Evolutionary conservation across 1,140 invertebrate species (phyloP), one percentile per base, ranked within the genome.

Genomic region (Drosophila mauritiana): DNA sequence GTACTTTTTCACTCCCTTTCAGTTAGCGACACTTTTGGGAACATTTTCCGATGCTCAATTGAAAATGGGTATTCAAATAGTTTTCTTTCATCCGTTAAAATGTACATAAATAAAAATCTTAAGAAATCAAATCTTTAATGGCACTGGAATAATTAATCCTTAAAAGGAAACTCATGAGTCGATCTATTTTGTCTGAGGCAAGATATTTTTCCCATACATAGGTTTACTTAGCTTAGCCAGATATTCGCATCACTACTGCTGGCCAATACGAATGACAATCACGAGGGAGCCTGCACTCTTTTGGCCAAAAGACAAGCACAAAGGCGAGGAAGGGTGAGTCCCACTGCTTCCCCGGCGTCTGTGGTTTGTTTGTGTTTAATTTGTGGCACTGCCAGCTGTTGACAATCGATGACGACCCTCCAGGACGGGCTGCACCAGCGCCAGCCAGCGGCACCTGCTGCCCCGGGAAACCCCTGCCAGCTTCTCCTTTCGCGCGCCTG

Each of bases 341-440:
- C 31, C 42, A 2, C 6, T 36, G 5, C 42, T 49, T 42, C 25
- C 25, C 22, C 40, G 37, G 39, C 51, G 63, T 77, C 40, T 49
- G 22, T 48, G 45, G 51, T 37, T 80, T 78, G 68, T 88, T 89
- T 88, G 83, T 83, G 83, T 88, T 88, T 79, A 73, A 88, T 88
- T 89, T 88, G 84, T 39, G 65, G 64, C 58, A 45, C 68, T 68
- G 64, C 62, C 82, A 83, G 79, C 59, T 86, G 83, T 73, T 76
- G 79, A 79, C 83, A 86, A 73, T 86, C 83, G 65, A 86, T 83
- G 83, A 67, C 76, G 25, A 45, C 58, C 57, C 70, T 49, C 17
- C 10, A 12, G 39, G 67, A 31, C 7, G 12, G 31, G 55, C 22
- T 74, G 51, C 52, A 75, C n/a, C 15, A 34, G 17, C 34, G 52